phyloP scores from a whole-genome alignment of 2,888 invertebrate species.

The Phyto melanocephala region DNA sequence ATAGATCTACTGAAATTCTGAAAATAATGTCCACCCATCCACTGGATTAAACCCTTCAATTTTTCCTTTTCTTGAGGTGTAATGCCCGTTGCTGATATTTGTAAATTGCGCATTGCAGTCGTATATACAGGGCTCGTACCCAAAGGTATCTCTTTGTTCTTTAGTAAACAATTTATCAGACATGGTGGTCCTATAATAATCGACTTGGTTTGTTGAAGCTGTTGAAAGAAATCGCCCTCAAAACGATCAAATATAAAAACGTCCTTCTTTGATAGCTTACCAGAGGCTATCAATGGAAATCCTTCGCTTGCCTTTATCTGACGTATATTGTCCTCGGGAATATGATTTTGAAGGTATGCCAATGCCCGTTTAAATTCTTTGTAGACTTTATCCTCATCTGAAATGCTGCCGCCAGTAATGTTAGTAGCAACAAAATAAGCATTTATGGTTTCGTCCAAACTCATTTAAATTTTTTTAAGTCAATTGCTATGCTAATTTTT shows the following conservation, averaged over 20 bases:
- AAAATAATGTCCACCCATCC: slow-evolving; percentile 88
- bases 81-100: slow-evolving; percentile 84
- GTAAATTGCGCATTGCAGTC: slow-evolving; percentile 87
- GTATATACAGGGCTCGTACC: slow-evolving; percentile 88
- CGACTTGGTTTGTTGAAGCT: slow-evolving; percentile 83
- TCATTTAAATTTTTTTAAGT: slow-evolving; percentile 63
- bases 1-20: slow-evolving; percentile 83
- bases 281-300: slow-evolving; percentile 79
- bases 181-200: slow-evolving; percentile 91
- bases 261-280: slow-evolving; percentile 83
- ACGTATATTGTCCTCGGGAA: slow-evolving; percentile 74
- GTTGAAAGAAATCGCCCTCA: slow-evolving; percentile 85
- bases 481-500: neutral
- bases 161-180: slow-evolving; percentile 85
- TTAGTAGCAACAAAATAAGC: slow-evolving; percentile 74
- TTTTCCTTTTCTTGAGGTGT: slow-evolving; percentile 80
- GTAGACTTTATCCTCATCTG: slow-evolving; percentile 56
- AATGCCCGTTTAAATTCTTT: slow-evolving; percentile 68
- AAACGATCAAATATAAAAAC: slow-evolving; percentile 90
- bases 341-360: slow-evolving; percentile 71
- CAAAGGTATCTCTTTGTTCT: slow-evolving; percentile 86
- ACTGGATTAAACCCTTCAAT: slow-evolving; percentile 83
- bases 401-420: slow-evolving; percentile 39
- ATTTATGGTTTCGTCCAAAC: slow-evolving; percentile 73
- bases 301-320: slow-evolving; percentile 85